Percentiles rank a stretch among this genome's conserved stretches.
Conservation (phyloP, 2,113 vertebrate species). For the Calonectris borealis region DNA sequence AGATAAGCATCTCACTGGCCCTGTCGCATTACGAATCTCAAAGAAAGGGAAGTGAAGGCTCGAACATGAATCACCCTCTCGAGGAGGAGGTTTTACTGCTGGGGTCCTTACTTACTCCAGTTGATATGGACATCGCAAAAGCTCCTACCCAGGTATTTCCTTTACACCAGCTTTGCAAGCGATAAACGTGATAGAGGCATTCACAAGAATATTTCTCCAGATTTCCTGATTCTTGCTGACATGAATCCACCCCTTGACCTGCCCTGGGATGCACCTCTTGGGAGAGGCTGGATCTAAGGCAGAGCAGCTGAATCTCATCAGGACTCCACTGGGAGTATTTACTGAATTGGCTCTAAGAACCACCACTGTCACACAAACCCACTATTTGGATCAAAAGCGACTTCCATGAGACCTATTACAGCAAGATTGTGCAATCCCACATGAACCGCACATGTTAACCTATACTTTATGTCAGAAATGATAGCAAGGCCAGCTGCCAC, state of each 20-base stretch:
- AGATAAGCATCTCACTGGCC: not conserved
- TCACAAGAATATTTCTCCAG: not conserved
- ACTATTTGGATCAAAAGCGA: not conserved
- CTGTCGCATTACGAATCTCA: not conserved
- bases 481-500: not conserved
- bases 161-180: not conserved
- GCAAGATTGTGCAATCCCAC: not conserved
- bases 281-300: not conserved
- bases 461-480: rapidly evolving
- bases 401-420: not conserved
- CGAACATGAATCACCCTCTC: not conserved
- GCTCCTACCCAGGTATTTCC: not conserved
- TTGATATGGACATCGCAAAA: not conserved
- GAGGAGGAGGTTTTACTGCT: not conserved
- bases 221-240: not conserved
- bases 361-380: not conserved
- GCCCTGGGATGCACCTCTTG: not conserved
- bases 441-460: rapidly evolving
- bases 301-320: not conserved
- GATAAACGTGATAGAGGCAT: rapidly evolving
- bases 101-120: not conserved
- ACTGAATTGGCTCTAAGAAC: not conserved
- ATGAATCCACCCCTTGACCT: not conserved
- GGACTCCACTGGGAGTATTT: not conserved
- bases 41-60: not conserved